Percentiles rank a stretch among this genome's conserved stretches.
Evolutionary conservation across 2,888 invertebrate genomes (phyloP).

Genomic region (Pseudococcus longispinus): DNA sequence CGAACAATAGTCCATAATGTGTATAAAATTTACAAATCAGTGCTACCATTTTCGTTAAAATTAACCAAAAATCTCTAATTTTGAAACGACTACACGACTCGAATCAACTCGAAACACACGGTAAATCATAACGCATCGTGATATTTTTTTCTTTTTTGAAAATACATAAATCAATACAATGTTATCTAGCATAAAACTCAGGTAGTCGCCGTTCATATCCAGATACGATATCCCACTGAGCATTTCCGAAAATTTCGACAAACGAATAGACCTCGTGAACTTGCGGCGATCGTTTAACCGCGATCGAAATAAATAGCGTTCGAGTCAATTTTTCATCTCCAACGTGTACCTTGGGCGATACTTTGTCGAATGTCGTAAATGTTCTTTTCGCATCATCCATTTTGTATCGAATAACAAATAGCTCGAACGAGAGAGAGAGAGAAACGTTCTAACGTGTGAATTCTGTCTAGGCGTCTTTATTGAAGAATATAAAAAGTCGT

Average conservation of each 20-base stretch:
- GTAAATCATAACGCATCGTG: background rate
- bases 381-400: background rate
- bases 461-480: background rate
- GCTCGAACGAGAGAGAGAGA: background rate
- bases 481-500: background rate
- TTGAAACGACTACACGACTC: background rate
- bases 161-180: background rate
- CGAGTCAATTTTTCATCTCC: background rate
- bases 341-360: background rate
- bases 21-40: background rate
- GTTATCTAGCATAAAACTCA: background rate
- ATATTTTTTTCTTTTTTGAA: background rate
- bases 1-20: too few species aligned
- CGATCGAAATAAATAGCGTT: background rate
- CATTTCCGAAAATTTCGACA: slow-evolving; percentile 2
- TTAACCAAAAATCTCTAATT: background rate
- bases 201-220: background rate
- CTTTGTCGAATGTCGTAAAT: background rate
- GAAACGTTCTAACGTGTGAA: background rate
- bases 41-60: background rate
- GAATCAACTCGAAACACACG: background rate
- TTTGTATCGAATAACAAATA: background rate
- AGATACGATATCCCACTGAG: background rate
- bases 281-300: background rate
- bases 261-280: background rate